Conservation (phyloP, 2,888 invertebrate species). For the Mongoloraphidia duomilia region DNA sequence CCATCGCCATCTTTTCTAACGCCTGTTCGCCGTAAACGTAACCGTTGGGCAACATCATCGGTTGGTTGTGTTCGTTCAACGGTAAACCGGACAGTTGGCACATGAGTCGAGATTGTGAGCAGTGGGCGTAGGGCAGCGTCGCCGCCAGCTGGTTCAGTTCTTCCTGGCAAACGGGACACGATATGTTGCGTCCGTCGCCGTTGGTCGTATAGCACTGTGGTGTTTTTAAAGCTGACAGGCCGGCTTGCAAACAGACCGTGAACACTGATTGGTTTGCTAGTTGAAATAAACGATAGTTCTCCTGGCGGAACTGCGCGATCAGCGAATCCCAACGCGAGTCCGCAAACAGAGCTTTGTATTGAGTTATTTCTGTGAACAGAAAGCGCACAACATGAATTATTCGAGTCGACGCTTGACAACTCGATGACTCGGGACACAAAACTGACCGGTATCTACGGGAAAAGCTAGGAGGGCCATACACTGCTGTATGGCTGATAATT, state of each 20-base stretch:
- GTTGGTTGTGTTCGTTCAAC: slow-evolving; percentile 94
- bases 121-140: slow-evolving; percentile 85
- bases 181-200: slow-evolving; percentile 54
- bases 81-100: slow-evolving; percentile 82
- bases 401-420: no score
- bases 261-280: slow-evolving; percentile 82
- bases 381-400: not conserved
- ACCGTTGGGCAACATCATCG: slow-evolving; percentile 97
- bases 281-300: slow-evolving; percentile 90
- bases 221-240: slow-evolving; percentile 88
- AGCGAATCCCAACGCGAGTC: slow-evolving; percentile 66
- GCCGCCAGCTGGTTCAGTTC: slow-evolving; percentile 76
- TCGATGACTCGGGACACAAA: not conserved
- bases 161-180: slow-evolving; percentile 87
- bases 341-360: slow-evolving; percentile 53
- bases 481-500: slow-evolving; percentile 74
- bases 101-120: slow-evolving; percentile 87
- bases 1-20: slow-evolving; percentile 74
- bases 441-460: slow-evolving; percentile 58
- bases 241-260: slow-evolving; percentile 83
- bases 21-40: slow-evolving; percentile 93
- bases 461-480: slow-evolving; percentile 94
- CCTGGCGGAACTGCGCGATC: slow-evolving; percentile 80
- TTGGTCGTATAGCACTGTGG: slow-evolving; percentile 65
- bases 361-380: slow-evolving; percentile 39